Evolutionary conservation across 2,888 invertebrate genomes (phyloP), one percentile per base, ranked within the genome.

Genomic region (Phyto melanocephala): DNA sequence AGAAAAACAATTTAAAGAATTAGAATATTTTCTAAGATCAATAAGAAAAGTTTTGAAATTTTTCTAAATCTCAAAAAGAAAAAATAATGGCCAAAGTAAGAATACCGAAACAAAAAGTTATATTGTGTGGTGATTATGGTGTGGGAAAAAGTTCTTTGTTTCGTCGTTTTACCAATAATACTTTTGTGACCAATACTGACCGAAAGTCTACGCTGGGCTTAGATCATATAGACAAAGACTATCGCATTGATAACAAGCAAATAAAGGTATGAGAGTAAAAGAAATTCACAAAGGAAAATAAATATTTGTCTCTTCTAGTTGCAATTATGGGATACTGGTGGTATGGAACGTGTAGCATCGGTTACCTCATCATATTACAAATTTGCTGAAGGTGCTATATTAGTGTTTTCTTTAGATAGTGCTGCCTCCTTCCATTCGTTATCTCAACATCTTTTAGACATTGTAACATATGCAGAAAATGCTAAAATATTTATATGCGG

Each of bases 301-400:
- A 35, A 15, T 17, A 10, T 65, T n/a, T 45, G 13, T 65, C 45
- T 40, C 22, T 3, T 67, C 7, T 90, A 98, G 97, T 92, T 98
- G 83, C 97, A 98, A 92, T 92, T 98, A 85, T 98, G 98, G 98
- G 98, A 98, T 90, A 98, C 98, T 42, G 98, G 98, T 85, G 98
- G 98, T 62, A 97, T 98, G 97, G 98, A 98, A 91, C 93, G 98
- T 87, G 97, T 98, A 84, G 98, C 98, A 56, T 97, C 97, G 2
- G 96, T 98, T 20, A 98, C 98, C 11, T 97, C 97, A 33, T 97
- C 97, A 89, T 98, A 98, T 90, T 98, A 98, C 90, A 98, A 98
- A 92, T 97, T 97, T 92, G 96, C 98, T 2, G 97, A 98, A 90
- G 98, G 97, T 81, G 98, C 98, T 77, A 95, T 98, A 86, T 92